Base-by-base conservation (phyloP, 1,140 invertebrate genomes). In the Cephus cinctus region DNA sequence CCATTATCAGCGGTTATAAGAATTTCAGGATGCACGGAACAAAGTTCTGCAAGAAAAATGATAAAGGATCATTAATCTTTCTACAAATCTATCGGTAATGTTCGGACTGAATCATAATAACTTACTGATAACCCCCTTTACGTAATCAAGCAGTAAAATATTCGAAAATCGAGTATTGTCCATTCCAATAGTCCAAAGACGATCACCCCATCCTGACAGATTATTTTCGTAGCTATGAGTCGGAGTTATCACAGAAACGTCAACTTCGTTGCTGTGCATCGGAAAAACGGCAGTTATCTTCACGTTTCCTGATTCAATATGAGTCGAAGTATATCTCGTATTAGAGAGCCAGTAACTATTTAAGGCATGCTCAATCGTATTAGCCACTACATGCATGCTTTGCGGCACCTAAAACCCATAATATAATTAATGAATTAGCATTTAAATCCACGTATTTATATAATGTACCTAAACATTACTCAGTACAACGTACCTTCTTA, bases 401-500 rank as follows among this genome's bases (percentile, higher is more conserved):
- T 44, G 46, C 5, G 2, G 9, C 4, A 15, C 25, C 22, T 8
- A 60, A 60, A 4, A 67, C 47, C 62, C 57, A 14, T 20, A 44
- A 36, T 11, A 0, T n/a, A n/a, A n/a, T 35, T 32, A 38, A 39
- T 36, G 21, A n/a, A 9, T 20, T 43, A 9, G 22, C 9, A 16
- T 18, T 9, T 30, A 9, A 30, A 11, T 30, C 14, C 12, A n/a
- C 12, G 8, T 14, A 3, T 8, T 8, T 2, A 8, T 14, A 14
- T 14, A 35, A n/a, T 35, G 9, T 36, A 18, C 9, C 14, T 36
- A 15, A 4, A 15, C 12, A 30, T 20, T n/a, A n/a, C n/a, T n/a
- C n/a, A n/a, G n/a, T n/a, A n/a, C n/a, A n/a, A n/a, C n/a, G n/a
- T 58, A 67, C 67, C 50, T 67, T 59, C 32, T 57, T 59, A 23